Percentiles rank a stretch among this genome's conserved stretches.
Evolutionary conservation across 2,113 vertebrate species (phyloP).

Genomic region (Psilopogon haemacephalus): DNA sequence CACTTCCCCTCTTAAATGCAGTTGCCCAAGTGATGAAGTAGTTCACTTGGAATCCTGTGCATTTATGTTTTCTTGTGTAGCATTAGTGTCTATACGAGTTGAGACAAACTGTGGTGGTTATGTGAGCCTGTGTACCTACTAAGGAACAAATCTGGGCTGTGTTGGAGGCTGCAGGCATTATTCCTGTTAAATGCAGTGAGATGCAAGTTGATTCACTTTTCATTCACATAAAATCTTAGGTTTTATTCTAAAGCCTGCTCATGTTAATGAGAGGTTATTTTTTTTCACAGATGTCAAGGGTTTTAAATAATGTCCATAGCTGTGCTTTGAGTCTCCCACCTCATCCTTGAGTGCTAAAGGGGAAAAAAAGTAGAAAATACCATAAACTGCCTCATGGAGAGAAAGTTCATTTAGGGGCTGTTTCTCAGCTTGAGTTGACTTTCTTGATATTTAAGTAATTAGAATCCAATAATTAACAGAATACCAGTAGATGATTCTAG

Average conservation of each 20-base stretch:
- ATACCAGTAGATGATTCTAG: conserved; percentile 15
- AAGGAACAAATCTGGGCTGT: neutral
- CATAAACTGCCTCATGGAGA: conserved; percentile 8
- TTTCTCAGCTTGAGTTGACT: conserved; percentile 52
- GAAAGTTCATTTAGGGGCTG: conserved; percentile 45
- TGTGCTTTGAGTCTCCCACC: neutral
- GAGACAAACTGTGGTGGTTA: neutral
- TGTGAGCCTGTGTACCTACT: neutral
- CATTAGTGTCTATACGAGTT: neutral
- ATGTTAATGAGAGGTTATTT: neutral
- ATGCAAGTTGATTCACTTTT: neutral
- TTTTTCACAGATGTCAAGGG: neutral
- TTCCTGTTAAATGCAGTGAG: neutral
- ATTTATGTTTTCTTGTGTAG: neutral
- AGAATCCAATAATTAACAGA: conserved; percentile 50
- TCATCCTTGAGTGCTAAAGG: neutral
- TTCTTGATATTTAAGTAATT: conserved; percentile 63
- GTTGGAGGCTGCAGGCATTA: neutral
- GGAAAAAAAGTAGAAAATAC: conserved; percentile 1
- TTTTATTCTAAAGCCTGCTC: neutral
- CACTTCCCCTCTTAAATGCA: neutral
- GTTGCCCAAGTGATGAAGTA: neutral
- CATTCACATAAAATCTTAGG: neutral
- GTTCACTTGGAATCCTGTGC: neutral
- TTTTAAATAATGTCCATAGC: neutral